Conservation (phyloP, 1,140 invertebrate species). For the Bombus picipes region DNA sequence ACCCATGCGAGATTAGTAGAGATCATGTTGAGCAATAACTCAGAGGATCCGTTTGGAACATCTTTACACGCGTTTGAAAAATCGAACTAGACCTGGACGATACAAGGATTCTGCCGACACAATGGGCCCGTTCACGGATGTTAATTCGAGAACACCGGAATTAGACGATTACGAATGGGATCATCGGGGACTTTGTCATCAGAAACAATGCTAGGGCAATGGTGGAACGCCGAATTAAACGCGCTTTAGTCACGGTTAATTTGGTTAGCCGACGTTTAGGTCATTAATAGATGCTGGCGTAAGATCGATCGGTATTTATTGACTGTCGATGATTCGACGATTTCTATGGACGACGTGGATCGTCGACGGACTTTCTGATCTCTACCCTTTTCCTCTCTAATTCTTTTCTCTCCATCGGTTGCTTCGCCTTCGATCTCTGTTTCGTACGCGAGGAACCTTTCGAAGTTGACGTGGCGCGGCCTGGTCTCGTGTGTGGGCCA, state of each 20-base stretch:
- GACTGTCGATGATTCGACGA: slow-evolving; percentile 79
- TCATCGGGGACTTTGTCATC: neutral
- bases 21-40: neutral
- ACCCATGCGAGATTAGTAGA: neutral
- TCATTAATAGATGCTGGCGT: slow-evolving; percentile 77
- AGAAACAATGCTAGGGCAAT: slow-evolving; percentile 46
- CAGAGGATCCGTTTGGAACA: neutral
- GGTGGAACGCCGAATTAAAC: slow-evolving; percentile 71
- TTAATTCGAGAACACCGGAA: slow-evolving; percentile 7
- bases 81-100: neutral
- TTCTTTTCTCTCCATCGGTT: neutral
- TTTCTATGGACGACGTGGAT: slow-evolving; percentile 64
- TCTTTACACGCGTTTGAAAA: neutral
- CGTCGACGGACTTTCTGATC: slow-evolving; percentile 45
- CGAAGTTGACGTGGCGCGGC: slow-evolving; percentile 40
- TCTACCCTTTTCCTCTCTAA: slow-evolving; percentile 22
- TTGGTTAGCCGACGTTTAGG: slow-evolving; percentile 80
- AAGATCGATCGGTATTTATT: slow-evolving; percentile 82
- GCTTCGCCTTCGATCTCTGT: neutral
- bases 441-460: slow-evolving; percentile 12
- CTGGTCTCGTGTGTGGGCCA: slow-evolving; percentile 74
- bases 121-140: neutral
- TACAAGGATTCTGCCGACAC: neutral
- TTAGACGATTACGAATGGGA: neutral
- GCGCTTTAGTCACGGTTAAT: slow-evolving; percentile 82